Evolutionary conservation across 2,888 invertebrate species (phyloP).

Genomic region (Lochmaea capreae): DNA sequence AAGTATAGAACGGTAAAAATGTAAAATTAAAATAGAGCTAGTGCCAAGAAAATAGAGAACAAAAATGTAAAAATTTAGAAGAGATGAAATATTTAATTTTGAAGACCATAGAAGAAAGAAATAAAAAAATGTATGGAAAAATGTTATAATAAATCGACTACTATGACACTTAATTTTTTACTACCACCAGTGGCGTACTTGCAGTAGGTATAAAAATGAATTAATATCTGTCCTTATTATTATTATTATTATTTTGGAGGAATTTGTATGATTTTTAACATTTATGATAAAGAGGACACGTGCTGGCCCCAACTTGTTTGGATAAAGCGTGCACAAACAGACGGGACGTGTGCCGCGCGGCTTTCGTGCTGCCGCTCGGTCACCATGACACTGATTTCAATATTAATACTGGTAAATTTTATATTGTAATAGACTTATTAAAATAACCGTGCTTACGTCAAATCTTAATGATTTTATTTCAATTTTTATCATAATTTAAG

Average conservation of each 20-base stretch:
- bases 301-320: conserved; percentile 69
- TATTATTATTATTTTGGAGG: conserved; percentile 36
- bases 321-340: conserved; percentile 67
- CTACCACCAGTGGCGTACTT: no score
- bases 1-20: no score
- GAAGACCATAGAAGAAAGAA: no score
- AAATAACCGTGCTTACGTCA: conserved; percentile 5
- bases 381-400: conserved; percentile 50
- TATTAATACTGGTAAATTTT: conserved; percentile 51
- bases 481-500: neutral
- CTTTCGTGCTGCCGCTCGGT: conserved; percentile 63
- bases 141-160: no score
- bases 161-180: no score
- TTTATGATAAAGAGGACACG: conserved; percentile 68
- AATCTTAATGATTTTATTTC: neutral
- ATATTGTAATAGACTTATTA: conserved; percentile 41
- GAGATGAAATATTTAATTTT: no score
- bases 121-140: no score
- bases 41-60: no score
- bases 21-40: no score
- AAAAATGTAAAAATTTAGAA: no score
- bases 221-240: no score
- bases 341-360: conserved; percentile 65
- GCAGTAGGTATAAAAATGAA: no score
- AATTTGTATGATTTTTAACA: conserved; percentile 34